Conservation (phyloP, 2,888 invertebrate species). For the Catocala nupta region DNA sequence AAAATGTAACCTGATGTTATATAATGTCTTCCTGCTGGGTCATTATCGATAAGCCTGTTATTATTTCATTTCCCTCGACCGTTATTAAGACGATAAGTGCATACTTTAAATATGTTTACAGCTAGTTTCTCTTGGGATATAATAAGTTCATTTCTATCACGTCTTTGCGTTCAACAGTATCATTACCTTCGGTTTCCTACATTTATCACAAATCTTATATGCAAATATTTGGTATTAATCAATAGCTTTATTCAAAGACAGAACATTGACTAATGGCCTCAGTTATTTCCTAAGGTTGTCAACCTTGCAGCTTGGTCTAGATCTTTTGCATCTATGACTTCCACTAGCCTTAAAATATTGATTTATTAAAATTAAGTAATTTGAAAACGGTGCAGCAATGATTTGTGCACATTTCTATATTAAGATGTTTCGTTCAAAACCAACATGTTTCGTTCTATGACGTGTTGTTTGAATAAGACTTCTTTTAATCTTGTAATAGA, state of each 20-base stretch:
- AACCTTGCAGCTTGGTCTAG: slow-evolving; percentile 14
- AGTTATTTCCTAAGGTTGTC: slow-evolving; percentile 24
- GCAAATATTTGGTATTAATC: slow-evolving; percentile 57
- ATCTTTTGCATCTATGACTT: slow-evolving; percentile 13
- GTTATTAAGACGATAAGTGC: slow-evolving; percentile 10
- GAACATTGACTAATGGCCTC: slow-evolving; percentile 55
- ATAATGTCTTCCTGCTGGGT: not conserved
- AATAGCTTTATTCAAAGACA: slow-evolving; percentile 44
- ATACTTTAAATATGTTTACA: not conserved
- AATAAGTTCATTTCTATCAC: slow-evolving; percentile 2
- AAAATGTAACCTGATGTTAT: not conserved
- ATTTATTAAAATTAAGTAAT: not conserved
- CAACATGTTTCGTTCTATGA: not conserved
- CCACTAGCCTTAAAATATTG: not conserved
- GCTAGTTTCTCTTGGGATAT: slow-evolving; percentile 12
- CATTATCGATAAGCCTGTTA: not conserved
- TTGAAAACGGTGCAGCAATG: no score
- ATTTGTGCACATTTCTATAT: not conserved
- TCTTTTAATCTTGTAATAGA: slow-evolving; percentile 18
- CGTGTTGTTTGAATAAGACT: slow-evolving; percentile 32
- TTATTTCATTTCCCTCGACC: not conserved
- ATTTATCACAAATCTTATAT: slow-evolving; percentile 52
- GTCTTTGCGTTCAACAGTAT: not conserved
- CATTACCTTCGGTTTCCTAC: slow-evolving; percentile 40
- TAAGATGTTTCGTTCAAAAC: no score